A percentile compares a stretch with the other conserved stretches of the same genome.
phyloP scores from a whole-genome alignment of 1,140 invertebrate species.

The Nephotettix cincticeps region DNA sequence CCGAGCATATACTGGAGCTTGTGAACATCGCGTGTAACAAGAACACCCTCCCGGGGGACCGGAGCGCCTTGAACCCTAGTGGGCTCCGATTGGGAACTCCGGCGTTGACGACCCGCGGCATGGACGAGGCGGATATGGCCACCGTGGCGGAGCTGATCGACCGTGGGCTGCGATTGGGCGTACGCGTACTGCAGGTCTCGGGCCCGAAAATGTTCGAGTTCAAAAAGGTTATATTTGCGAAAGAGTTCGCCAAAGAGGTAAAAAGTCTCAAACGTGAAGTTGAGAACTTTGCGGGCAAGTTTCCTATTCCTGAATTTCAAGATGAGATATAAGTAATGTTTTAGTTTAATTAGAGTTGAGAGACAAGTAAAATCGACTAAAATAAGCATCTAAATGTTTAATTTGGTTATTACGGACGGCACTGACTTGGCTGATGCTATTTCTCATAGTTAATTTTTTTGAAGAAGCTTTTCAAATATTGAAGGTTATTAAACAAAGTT shows the following conservation, averaged over 20 bases:
- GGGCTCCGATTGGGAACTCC: slow-evolving; percentile 92
- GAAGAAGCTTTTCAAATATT: no score
- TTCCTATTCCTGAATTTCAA: slow-evolving; percentile 64
- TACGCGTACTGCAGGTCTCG: not conserved
- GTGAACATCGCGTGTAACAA: slow-evolving; percentile 95
- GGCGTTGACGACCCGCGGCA: slow-evolving; percentile 89
- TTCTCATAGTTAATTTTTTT: no score
- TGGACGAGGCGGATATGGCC: slow-evolving; percentile 84
- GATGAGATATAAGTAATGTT: not conserved
- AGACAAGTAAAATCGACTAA: no score
- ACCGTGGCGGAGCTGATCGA: slow-evolving; percentile 87
- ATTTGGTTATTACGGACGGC: no score
- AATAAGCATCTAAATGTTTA: no score
- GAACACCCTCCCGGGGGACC: slow-evolving; percentile 96
- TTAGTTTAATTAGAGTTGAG: no score
- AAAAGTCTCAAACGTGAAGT: slow-evolving; percentile 64
- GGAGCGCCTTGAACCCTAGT: slow-evolving; percentile 91
- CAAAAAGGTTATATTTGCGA: slow-evolving; percentile 62
- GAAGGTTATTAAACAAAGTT: no score
- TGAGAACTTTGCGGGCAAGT: slow-evolving; percentile 72
- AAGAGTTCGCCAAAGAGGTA: slow-evolving; percentile 62
- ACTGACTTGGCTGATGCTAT: no score
- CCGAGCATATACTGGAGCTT: slow-evolving; percentile 85
- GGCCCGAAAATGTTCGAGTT: slow-evolving; percentile 77
- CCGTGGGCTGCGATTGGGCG: slow-evolving; percentile 52